Evolutionary conservation across 2,888 invertebrate species (phyloP), one percentile per base, ranked within the genome.

Genomic region (Drosophila recens): DNA sequence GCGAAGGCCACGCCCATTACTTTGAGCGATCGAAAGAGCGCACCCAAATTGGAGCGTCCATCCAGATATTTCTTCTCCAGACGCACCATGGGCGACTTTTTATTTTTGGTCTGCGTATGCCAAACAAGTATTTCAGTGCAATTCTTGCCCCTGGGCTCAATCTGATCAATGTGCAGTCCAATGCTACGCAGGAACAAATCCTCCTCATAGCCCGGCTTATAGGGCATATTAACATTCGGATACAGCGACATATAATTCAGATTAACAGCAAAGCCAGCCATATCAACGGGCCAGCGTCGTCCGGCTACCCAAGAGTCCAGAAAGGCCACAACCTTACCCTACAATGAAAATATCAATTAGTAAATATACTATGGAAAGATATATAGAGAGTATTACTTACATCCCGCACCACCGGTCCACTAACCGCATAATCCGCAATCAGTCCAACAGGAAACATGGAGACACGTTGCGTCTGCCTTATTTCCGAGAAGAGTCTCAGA

Each of bases 381-480:
- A 2, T n/a, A 20, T 2, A n/a, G 9, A 17, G 23, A 11, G 34
- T 43, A 27, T 10, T n/a, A 61, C 73, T 69, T 52, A 93, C 95
- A 89, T 95, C 93, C 67, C 94, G 94, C 10, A 96, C 94, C 45
- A 96, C 93, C 0, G 96, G 96, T 3, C 95, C 93, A 52, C 95
- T 95, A 17, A 96, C 94, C 0, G 95, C 95, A 88, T 94, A 95
- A 30, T 93, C 94, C 0, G 96, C 96, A 67, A 97, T 95, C 17
- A 97, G 93, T 0, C 96, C 97, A 3, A 97, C 97, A 0, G 97
- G 97, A 93, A 97, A 96, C 94, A 97, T 96, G 1, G 96, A 96
- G 2, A 96, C 95, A 75, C 94, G 94, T 84, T 95, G 94, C 0
- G 96, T 96, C 45, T 92, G 93, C 57, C 96, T 93, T 69, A 96